phyloP scores from a whole-genome alignment of 2,888 invertebrate genomes.

The Nasonia oneida region DNA sequence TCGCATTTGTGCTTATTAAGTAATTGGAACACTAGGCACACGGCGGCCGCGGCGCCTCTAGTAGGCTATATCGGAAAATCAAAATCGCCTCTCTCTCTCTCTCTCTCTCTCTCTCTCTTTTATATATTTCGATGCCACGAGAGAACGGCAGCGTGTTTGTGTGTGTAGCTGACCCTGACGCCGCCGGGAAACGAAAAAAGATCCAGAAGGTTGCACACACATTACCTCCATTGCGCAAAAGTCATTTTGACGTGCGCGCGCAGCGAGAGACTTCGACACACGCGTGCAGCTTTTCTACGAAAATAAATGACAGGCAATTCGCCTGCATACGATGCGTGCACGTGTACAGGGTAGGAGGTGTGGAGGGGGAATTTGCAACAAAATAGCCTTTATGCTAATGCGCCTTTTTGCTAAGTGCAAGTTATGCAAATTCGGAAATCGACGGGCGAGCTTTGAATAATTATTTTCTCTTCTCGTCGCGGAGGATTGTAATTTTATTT shows the following conservation, averaged over 20 bases:
- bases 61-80: slow-evolving; percentile 31
- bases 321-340: background rate
- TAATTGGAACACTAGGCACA: slow-evolving; percentile 33
- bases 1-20: slow-evolving; percentile 39
- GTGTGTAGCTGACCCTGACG: slow-evolving; percentile 39
- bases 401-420: background rate
- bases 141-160: background rate
- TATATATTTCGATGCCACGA: slow-evolving; percentile 36
- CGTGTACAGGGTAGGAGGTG: background rate
- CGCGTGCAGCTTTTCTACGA: slow-evolving; percentile 42
- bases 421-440: background rate
- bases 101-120: background rate
- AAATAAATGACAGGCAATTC: slow-evolving; percentile 51
- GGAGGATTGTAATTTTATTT: background rate
- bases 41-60: too few species aligned
- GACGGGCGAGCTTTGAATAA: background rate
- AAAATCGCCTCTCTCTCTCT: slow-evolving; percentile 17
- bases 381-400: slow-evolving; percentile 9
- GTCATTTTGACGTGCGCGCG: slow-evolving; percentile 41
- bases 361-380: background rate
- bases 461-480: background rate
- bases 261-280: slow-evolving; percentile 40
- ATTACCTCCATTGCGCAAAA: slow-evolving; percentile 54
- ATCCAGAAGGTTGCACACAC: slow-evolving; percentile 56
- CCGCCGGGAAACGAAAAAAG: slow-evolving; percentile 55